phyloP scores from a whole-genome alignment of 2,113 vertebrate species.

The Hemiscyllium ocellatum region DNA sequence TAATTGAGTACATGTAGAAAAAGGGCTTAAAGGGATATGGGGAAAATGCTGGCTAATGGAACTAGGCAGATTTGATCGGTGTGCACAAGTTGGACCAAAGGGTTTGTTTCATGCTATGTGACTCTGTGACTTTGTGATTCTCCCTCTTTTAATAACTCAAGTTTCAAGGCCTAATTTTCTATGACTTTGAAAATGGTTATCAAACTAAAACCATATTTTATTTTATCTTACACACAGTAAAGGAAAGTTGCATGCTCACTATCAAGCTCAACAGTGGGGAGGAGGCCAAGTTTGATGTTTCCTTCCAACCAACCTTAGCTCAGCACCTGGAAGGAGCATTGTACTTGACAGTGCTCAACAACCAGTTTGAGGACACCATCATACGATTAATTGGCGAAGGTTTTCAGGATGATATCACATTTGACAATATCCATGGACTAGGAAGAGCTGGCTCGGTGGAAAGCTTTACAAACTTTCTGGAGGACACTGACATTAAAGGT shows the following conservation, averaged over 20 bases:
- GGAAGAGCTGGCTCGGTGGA: background rate
- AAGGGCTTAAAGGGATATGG: no score
- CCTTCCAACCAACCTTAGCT: slow-evolving; percentile 58
- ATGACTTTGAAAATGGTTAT: background rate
- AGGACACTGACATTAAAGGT: slow-evolving; percentile 56
- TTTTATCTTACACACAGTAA: background rate
- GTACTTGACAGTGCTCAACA: slow-evolving; percentile 59
- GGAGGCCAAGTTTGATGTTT: slow-evolving; percentile 59
- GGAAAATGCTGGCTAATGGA: no score
- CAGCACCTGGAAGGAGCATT: slow-evolving; percentile 56
- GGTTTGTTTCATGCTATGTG: no score
- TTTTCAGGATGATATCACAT: slow-evolving; percentile 64
- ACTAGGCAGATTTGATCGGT: no score
- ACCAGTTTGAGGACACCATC: slow-evolving; percentile 57
- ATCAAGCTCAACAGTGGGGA: slow-evolving; percentile 51
- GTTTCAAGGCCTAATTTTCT: background rate
- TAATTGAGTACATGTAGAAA: no score
- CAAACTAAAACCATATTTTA: background rate
- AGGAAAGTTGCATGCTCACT: slow-evolving; percentile 10
- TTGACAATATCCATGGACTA: slow-evolving; percentile 64
- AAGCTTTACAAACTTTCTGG: background rate
- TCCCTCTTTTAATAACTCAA: background rate
- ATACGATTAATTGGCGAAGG: slow-evolving; percentile 68
- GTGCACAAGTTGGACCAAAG: no score
- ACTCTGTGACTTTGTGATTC: background rate